Conservation (phyloP, 2,113 vertebrate genomes). For the Tiliqua scincoides region DNA sequence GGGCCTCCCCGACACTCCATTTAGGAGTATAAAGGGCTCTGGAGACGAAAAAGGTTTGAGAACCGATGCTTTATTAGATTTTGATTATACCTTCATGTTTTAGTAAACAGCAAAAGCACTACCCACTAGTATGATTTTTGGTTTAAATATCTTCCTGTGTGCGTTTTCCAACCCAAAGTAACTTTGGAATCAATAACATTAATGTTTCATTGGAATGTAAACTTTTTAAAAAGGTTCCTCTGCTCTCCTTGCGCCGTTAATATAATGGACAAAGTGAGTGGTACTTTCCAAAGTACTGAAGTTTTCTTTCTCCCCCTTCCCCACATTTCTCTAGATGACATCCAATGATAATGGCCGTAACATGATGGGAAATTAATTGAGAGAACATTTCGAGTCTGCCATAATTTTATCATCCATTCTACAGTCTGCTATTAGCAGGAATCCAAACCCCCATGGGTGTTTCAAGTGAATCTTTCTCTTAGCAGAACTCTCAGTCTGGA, state of each 20-base stretch:
- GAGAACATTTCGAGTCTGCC: slow-evolving; percentile 72
- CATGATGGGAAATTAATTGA: slow-evolving; percentile 82
- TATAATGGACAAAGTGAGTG: slow-evolving; percentile 52
- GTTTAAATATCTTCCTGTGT: background rate
- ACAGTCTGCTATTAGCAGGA: slow-evolving; percentile 77
- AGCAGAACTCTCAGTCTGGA: slow-evolving; percentile 70
- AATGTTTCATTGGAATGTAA: slow-evolving; percentile 62
- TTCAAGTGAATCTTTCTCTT: slow-evolving; percentile 70
- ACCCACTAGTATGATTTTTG: slow-evolving; percentile 12
- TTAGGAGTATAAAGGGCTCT: no score
- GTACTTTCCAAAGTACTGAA: slow-evolving; percentile 62
- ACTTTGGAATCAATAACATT: slow-evolving; percentile 56
- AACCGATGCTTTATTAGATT: background rate
- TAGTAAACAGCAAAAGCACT: accelerated
- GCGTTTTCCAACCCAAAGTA: slow-evolving; percentile 36
- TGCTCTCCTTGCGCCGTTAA: slow-evolving; percentile 48
- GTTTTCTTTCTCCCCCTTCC: slow-evolving; percentile 41
- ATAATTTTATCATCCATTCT: slow-evolving; percentile 76
- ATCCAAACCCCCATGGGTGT: slow-evolving; percentile 75
- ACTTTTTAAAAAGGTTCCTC: slow-evolving; percentile 47
- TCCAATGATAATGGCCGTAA: slow-evolving; percentile 78
- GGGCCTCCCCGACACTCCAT: no score
- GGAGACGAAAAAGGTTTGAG: background rate
- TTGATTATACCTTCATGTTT: background rate
- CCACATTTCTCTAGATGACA: slow-evolving; percentile 70